A percentile compares a stretch with the other conserved stretches of the same genome.
phyloP scores from a whole-genome alignment of 1,140 invertebrate genomes.

The Asbolus verrucosus region DNA sequence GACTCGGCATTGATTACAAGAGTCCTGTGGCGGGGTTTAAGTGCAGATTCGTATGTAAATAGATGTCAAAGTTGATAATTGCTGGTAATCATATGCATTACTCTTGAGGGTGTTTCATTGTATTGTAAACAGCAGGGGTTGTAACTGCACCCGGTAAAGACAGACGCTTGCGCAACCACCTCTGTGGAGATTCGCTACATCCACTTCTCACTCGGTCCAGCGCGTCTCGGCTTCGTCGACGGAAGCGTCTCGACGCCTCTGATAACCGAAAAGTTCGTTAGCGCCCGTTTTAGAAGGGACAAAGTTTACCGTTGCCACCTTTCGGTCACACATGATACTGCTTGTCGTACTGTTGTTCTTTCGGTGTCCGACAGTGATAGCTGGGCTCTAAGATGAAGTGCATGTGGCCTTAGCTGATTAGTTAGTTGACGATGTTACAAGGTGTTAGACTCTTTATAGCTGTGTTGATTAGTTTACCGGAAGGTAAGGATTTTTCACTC shows the following conservation, averaged over 20 bases:
- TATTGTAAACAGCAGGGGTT: slow-evolving; percentile 37
- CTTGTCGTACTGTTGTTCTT: background rate
- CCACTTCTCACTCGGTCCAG: slow-evolving; percentile 43
- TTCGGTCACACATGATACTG: no score
- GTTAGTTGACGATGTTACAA: background rate
- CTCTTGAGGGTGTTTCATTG: slow-evolving; percentile 42
- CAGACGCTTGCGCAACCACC: slow-evolving; percentile 34
- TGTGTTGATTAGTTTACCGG: background rate
- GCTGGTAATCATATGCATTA: slow-evolving; percentile 52
- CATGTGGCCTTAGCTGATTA: background rate
- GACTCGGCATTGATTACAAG: slow-evolving; percentile 6
- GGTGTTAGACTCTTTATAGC: no score
- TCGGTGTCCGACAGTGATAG: background rate
- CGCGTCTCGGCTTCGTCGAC: slow-evolving; percentile 20
- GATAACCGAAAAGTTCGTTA: background rate
- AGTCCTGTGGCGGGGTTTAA: background rate
- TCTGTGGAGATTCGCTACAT: slow-evolving; percentile 29
- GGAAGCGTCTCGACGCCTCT: background rate
- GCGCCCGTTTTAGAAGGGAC: no score
- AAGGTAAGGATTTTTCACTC: slow-evolving; percentile 3
- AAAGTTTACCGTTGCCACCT: no score
- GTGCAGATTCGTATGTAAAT: slow-evolving; percentile 49
- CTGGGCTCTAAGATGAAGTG: background rate
- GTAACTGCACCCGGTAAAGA: background rate
- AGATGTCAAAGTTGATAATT: slow-evolving; percentile 54